Percentiles rank a stretch among this genome's conserved stretches.
phyloP scores from a whole-genome alignment of 1,140 invertebrate genomes.

The Akabosia matsudoensis region DNA sequence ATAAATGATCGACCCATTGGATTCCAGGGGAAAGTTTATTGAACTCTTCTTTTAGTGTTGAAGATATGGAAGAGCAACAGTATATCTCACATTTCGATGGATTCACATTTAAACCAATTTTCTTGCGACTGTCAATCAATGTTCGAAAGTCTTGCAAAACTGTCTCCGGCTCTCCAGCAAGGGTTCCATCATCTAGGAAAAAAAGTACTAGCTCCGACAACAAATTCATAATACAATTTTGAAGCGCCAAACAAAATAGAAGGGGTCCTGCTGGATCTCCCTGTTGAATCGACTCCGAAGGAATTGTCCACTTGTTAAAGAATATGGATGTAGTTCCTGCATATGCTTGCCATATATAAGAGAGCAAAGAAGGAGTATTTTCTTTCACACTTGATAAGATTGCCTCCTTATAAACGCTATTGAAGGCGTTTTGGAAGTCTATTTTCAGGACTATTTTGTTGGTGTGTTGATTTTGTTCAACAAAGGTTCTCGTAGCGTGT shows the following conservation, averaged over 20 bases:
- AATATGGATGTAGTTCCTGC: background rate
- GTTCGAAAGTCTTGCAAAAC: background rate
- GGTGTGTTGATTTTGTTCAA: background rate
- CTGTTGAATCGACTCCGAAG: background rate
- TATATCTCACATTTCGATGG: background rate
- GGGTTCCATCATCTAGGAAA: background rate
- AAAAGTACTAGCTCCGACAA: background rate
- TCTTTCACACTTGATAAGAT: background rate
- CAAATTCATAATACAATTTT: background rate
- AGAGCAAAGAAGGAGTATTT: background rate
- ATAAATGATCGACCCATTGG: background rate
- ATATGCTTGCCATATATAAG: background rate
- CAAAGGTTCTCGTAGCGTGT: background rate
- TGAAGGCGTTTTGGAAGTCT: slow-evolving; percentile 16
- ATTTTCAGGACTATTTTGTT: slow-evolving; percentile 1
- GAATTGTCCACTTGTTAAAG: background rate
- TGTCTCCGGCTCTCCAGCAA: background rate
- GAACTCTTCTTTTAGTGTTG: background rate
- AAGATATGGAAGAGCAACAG: background rate
- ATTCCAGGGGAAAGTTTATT: background rate
- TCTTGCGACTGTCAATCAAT: background rate
- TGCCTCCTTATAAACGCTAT: background rate
- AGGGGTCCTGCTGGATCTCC: background rate
- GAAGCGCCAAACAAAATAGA: background rate
- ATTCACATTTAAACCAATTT: background rate